These are phyloP conservation scores for Drosophila mimetica DNA, from an alignment of 2,888 invertebrate genomes.

Conservation along the genomic window DNA sequence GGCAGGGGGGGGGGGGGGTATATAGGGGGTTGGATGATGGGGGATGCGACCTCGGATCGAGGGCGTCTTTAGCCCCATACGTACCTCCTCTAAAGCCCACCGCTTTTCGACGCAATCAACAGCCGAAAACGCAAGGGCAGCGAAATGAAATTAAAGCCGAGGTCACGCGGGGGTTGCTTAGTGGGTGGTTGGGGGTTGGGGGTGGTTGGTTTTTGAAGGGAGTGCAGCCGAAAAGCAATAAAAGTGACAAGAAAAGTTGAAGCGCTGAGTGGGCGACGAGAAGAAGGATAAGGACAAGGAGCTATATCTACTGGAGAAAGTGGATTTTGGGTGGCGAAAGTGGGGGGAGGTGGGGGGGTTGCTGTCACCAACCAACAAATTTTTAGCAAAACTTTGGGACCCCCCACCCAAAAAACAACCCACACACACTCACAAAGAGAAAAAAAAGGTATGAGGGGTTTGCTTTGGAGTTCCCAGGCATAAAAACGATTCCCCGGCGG, in stretches of 20 bases:
- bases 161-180: constrained; percentile 22
- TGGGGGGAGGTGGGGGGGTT: constrained; percentile 31
- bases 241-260: constrained; percentile 71
- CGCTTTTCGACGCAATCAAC: constrained; percentile 69
- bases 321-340: constrained; percentile 1
- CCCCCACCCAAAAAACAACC: background rate
- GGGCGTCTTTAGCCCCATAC: constrained; percentile 21
- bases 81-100: background rate
- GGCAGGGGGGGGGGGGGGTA: constrained; percentile 10
- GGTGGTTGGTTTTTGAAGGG: background rate
- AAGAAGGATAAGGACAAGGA: constrained; percentile 36
- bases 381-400: constrained; percentile 45
- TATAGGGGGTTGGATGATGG: background rate
- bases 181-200: background rate
- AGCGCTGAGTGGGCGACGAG: constrained; percentile 43
- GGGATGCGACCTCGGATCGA: constrained; percentile 37
- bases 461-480: background rate
- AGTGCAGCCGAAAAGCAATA: constrained; percentile 71
- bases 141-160: constrained; percentile 70
- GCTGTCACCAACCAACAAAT: constrained; percentile 49
- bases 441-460: background rate
- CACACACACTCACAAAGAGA: background rate
- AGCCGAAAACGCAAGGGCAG: constrained; percentile 65
- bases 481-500: constrained; percentile 30
- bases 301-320: constrained; percentile 1